Base-by-base conservation (phyloP, 2,113 vertebrate species). In the Chrysochloris asiatica region DNA sequence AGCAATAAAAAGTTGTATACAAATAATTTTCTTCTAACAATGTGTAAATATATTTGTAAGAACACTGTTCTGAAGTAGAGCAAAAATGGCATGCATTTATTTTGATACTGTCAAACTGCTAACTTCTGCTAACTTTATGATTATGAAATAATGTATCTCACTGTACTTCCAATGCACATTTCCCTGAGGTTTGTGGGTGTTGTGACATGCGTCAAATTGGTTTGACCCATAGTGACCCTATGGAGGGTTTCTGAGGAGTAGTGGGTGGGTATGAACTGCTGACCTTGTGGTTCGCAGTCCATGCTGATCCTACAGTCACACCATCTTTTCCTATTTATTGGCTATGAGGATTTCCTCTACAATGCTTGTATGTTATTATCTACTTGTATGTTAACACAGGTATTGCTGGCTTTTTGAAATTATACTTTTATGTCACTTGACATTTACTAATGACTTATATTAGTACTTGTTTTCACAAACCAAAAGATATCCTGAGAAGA, bases 111-210 rank as follows among this genome's bases (percentile, higher is more conserved):
- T 22, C 45, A 85, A 86, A 12, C 8, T 71, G 50, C 54, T 87
- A 67, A 65, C 26, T 47, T 95, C 8, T 76, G 76, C 22, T 26
- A 63, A 56, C 43, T 69, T 69, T 78, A 67, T 61, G 41, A 93
- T 41, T 92, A 95, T 82, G 45, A 92, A 90, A 82, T 54, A 21
- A n/a, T n/a, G 61, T 8, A 36, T 82, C 75, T 82, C 12, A 38
- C 11, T 67, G 6, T 1, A 87, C 10, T 76, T 84, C 93, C 56
- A 91, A 93, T 21, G 8, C 30, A 65, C 12, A 50, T 5, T 89
- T 88, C 36, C 65, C 8, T n/a, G n/a, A n/a, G n/a, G n/a, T n/a
- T n/a, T n/a, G n/a, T n/a, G n/a, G n/a, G n/a, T n/a, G n/a, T n/a
- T n/a, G n/a, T n/a, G n/a, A n/a, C n/a, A n/a, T n/a, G n/a, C n/a